Base-by-base conservation (phyloP, 2,113 vertebrate species). In the Triplophysa tibetana region DNA sequence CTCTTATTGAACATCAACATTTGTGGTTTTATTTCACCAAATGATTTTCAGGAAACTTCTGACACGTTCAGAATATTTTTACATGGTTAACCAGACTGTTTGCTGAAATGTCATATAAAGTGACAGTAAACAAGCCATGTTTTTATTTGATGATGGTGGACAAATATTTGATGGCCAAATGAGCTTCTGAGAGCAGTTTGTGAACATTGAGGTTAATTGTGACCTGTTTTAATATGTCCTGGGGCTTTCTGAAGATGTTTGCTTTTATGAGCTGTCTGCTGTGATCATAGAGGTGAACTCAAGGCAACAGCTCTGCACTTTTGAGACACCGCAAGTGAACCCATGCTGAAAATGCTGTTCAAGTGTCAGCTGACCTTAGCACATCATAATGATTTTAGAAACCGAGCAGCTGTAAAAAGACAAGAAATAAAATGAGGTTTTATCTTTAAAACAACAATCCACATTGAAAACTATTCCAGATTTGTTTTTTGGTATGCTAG, bases 141-240 rank as follows among this genome's bases (percentile, higher is more conserved):
- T 74, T 74, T 24, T 61, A 38, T 24, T 45, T 61, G 56, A 74
- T 45, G 19, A 61, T 43, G 12, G 26, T 38, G 52, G 50, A 38
- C 29, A 78, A 48, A 48, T 26, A 41, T 64, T 21, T 58, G 66
- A 83, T 54, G 60, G 33, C 64, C 75, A 52, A 52, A 52, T 52
- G 50, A 54, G 68, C 89, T 85, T 79, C 90, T 87, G 88, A 87
- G 90, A 89, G 85, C 86, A 86, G 13, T 76, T 86, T 81, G 85
- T 70, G 84, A 90, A 89, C 87, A 88, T 89, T 93, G 90, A 93
- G 88, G 87, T 84, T 91, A 90, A 92, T 89, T 83, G 79, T 91
- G 90, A 92, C 86, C 88, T 86, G 88, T 88, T 89, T 89, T 81
- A 67, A 76, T 80, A 65, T 23, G 83, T 88, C 93, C 91, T 86